phyloP scores from a whole-genome alignment of 2,888 invertebrate species.

The Tolmerus cingulatus region DNA sequence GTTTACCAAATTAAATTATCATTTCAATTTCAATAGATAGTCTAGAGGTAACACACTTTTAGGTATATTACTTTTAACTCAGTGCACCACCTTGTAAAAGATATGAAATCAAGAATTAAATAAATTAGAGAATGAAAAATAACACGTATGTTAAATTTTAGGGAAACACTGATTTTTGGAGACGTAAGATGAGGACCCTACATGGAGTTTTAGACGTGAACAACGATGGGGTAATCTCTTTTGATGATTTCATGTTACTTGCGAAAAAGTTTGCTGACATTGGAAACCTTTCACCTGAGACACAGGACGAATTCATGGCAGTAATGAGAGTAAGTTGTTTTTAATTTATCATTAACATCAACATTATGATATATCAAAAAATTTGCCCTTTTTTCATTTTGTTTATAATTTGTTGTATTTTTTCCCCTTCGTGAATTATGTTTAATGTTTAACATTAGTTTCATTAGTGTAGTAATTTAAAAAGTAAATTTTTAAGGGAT shows the following conservation, averaged over 20 bases:
- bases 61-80: background rate
- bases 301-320: constrained; percentile 73
- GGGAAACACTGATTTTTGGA: constrained; percentile 74
- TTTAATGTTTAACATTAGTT: background rate
- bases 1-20: too few relatives aligned
- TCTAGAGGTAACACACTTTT: background rate
- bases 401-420: too few relatives aligned
- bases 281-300: constrained; percentile 74
- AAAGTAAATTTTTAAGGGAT: too few relatives aligned
- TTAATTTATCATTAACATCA: background rate
- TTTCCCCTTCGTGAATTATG: constrained; percentile 62
- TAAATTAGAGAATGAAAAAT: background rate
- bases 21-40: too few relatives aligned
- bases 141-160: constrained; percentile 44
- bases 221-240: constrained; percentile 85
- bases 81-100: background rate
- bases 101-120: background rate
- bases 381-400: too few relatives aligned
- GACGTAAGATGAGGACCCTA: constrained; percentile 84
- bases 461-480: too few relatives aligned
- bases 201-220: constrained; percentile 85
- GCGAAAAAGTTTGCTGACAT: constrained; percentile 77
- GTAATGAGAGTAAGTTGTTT: constrained; percentile 72
- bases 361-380: too few relatives aligned
- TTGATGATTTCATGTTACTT: constrained; percentile 79